Evolutionary conservation across 1,140 invertebrate genomes (phyloP).

Genomic region (Telenomus remus): DNA sequence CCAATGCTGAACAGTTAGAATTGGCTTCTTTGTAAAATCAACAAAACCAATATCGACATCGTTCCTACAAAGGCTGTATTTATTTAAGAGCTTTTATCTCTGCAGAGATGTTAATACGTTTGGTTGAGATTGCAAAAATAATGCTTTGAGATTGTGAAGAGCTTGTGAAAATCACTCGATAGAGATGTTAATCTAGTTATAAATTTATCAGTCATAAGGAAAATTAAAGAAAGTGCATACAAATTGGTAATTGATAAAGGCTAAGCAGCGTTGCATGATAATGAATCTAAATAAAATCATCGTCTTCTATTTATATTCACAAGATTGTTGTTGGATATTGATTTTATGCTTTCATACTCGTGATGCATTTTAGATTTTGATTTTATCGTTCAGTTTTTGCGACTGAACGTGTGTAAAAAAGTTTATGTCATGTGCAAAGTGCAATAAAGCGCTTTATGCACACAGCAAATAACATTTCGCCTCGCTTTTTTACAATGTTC

Average conservation of each 20-base stretch:
- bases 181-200: constrained; percentile 20
- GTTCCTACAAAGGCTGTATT: constrained; percentile 37
- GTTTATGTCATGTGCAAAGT: too few species aligned
- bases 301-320: too few species aligned
- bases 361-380: too few species aligned
- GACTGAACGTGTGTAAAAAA: too few species aligned
- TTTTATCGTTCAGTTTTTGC: too few species aligned
- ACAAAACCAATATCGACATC: constrained; percentile 40
- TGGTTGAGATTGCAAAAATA: constrained; percentile 27
- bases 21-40: constrained; percentile 52
- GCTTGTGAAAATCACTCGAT: constrained; percentile 13
- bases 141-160: constrained; percentile 29
- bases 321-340: too few species aligned
- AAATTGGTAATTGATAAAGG: constrained; percentile 3
- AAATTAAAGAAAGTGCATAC: constrained; percentile 9
- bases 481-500: not conserved
- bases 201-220: constrained; percentile 22
- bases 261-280: too few species aligned
- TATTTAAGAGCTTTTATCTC: constrained; percentile 44
- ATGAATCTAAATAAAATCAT: not conserved
- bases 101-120: constrained; percentile 35
- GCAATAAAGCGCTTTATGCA: too few species aligned
- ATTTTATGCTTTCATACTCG: too few species aligned
- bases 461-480: not conserved
- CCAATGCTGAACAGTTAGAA: constrained; percentile 41